Evolutionary conservation across 2,113 vertebrate species (phyloP).

Genomic region (Piprites chloris): DNA sequence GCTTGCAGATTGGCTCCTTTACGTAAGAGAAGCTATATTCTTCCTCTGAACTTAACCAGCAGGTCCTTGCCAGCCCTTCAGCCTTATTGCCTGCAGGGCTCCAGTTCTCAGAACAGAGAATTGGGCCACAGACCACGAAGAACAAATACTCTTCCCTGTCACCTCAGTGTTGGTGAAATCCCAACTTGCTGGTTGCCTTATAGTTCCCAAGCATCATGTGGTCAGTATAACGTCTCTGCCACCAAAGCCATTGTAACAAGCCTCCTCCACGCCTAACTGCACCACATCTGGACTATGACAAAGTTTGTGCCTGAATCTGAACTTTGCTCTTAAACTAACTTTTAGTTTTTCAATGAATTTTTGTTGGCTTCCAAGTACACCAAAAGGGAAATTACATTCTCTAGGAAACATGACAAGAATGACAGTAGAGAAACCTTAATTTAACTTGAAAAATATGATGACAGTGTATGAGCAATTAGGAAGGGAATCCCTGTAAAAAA

Average conservation of each 20-base stretch:
- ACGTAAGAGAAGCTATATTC: neutral
- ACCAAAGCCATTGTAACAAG: neutral
- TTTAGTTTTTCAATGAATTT: neutral
- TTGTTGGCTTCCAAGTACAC: neutral
- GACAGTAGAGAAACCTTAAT: neutral
- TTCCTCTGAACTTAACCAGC: neutral
- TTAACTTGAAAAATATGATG: slow-evolving; percentile 3
- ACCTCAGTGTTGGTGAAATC: neutral
- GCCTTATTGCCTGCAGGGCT: neutral
- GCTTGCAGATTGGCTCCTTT: neutral
- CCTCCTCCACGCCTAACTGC: neutral
- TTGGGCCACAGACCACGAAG: fast-evolving
- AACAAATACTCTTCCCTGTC: neutral
- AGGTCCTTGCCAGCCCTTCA: neutral
- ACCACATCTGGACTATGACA: neutral
- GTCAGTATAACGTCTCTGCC: neutral
- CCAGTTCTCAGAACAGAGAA: neutral
- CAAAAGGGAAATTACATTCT: neutral
- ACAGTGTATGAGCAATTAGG: slow-evolving; percentile 8
- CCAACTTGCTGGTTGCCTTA: neutral
- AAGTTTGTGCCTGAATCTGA: neutral
- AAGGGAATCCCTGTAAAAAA: slow-evolving; percentile 22
- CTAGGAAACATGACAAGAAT: neutral
- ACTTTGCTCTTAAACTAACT: neutral
- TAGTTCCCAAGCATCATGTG: neutral